A percentile compares a stretch with the other conserved stretches of the same genome.
phyloP scores from a whole-genome alignment of 2,888 invertebrate genomes.

The Orthosia incerta region DNA sequence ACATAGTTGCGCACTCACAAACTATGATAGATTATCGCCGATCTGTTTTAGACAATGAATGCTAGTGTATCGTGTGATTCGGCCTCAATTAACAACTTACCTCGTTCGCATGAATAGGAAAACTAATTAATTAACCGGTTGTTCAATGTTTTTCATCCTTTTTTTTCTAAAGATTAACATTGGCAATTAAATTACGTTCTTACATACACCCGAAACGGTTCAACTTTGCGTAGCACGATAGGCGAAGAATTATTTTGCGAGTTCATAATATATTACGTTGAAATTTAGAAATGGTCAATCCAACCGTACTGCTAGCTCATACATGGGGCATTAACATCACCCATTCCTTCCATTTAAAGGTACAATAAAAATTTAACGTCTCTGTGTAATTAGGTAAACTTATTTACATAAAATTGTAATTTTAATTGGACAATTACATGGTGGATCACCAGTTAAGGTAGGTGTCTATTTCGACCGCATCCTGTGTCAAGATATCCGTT shows the following conservation, averaged over 20 bases:
- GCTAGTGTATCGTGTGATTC: slow-evolving; percentile 80
- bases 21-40: slow-evolving; percentile 69
- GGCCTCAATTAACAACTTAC: slow-evolving; percentile 74
- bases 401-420: slow-evolving; percentile 88
- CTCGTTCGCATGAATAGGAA: slow-evolving; percentile 77
- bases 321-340: slow-evolving; percentile 58
- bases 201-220: slow-evolving; percentile 27
- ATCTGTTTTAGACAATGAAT: slow-evolving; percentile 73
- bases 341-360: slow-evolving; percentile 54
- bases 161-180: slow-evolving; percentile 52
- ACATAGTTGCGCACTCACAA: slow-evolving; percentile 60
- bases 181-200: slow-evolving; percentile 40
- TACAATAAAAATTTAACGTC: slow-evolving; percentile 55
- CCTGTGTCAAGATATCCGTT: slow-evolving; percentile 83
- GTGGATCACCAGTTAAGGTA: slow-evolving; percentile 77
- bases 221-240: slow-evolving; percentile 17
- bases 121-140: slow-evolving; percentile 78
- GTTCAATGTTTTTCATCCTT: slow-evolving; percentile 60
- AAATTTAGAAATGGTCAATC: slow-evolving; percentile 35
- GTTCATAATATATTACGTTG: slow-evolving; percentile 2
- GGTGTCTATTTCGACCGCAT: slow-evolving; percentile 84
- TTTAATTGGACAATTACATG: slow-evolving; percentile 90
- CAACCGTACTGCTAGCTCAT: slow-evolving; percentile 12
- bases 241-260: slow-evolving; percentile 26
- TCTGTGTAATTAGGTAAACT: slow-evolving; percentile 67